These are phyloP conservation scores for Hoplodrina ambigua DNA, from an alignment of 2,888 invertebrate species.

Conservation along the genomic window DNA sequence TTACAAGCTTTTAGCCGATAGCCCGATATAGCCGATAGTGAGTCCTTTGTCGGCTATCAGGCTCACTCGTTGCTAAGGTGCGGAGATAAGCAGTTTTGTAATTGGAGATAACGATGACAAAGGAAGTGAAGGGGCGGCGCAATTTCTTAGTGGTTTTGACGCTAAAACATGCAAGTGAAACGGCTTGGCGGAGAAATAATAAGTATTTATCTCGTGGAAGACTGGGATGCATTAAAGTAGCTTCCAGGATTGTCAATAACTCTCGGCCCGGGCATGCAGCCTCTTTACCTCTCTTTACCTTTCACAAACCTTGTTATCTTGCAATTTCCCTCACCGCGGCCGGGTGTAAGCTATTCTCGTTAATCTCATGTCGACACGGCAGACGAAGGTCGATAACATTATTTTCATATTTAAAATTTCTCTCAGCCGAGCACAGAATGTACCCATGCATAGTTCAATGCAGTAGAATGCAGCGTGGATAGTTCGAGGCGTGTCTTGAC, in stretches of 20 bases:
- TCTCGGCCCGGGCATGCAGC: too few relatives aligned
- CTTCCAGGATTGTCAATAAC: too few relatives aligned
- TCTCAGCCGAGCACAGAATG: background rate
- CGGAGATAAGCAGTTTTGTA: constrained; percentile 33
- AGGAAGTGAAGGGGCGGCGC: background rate
- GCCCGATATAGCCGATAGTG: constrained; percentile 23
- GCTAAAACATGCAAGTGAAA: background rate
- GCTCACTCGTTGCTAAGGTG: constrained; percentile 10
- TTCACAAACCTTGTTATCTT: too few relatives aligned
- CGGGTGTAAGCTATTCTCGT: too few relatives aligned
- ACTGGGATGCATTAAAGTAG: too few relatives aligned
- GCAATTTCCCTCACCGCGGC: too few relatives aligned
- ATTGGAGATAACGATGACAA: constrained; percentile 21
- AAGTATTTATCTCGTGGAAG: too few relatives aligned
- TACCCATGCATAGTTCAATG: too few relatives aligned
- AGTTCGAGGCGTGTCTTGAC: too few relatives aligned
- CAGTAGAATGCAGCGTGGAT: too few relatives aligned
- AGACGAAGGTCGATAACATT: background rate
- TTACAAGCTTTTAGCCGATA: constrained; percentile 44
- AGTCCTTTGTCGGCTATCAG: constrained; percentile 31
- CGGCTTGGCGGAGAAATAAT: background rate
- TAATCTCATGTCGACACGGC: too few relatives aligned
- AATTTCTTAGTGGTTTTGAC: background rate
- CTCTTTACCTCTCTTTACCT: too few relatives aligned
- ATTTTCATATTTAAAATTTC: background rate